Evolutionary conservation across 2,888 invertebrate genomes (phyloP).

Genomic region (Mythimna impura): DNA sequence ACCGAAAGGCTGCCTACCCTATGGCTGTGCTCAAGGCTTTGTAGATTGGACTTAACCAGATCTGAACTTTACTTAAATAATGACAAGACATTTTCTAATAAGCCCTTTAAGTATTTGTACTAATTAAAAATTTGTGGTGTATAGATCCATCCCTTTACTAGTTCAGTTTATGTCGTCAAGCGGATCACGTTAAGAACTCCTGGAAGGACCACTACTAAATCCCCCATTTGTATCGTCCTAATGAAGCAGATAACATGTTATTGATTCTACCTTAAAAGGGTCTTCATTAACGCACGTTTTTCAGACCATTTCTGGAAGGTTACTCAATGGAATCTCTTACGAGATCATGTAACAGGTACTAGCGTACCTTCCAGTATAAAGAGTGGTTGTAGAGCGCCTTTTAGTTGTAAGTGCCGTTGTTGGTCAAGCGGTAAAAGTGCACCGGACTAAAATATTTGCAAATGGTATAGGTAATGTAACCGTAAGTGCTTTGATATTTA

Average conservation of each 20-base stretch:
- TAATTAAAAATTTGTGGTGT: too few species aligned
- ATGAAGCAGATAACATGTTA: slow-evolving; percentile 15
- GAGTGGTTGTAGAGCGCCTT: not conserved
- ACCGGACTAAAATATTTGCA: not conserved
- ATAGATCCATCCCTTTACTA: too few species aligned
- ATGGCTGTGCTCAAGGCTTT: too few species aligned
- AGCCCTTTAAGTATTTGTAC: too few species aligned
- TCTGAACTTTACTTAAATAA: too few species aligned
- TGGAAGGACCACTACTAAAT: not conserved
- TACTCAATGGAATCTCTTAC: slow-evolving; percentile 37
- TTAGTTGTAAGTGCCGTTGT: not conserved
- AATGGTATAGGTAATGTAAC: not conserved
- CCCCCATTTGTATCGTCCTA: slow-evolving; percentile 1
- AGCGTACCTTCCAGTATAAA: slow-evolving; percentile 3
- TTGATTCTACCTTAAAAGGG: slow-evolving; percentile 29
- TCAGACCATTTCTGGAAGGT: slow-evolving; percentile 15
- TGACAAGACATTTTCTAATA: too few species aligned
- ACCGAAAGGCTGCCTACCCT: too few species aligned
- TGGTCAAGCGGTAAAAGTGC: not conserved
- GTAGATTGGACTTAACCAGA: too few species aligned
- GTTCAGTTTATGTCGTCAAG: too few species aligned
- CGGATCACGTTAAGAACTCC: not conserved
- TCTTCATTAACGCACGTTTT: slow-evolving; percentile 39
- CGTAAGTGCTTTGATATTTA: not conserved
- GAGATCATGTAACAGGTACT: slow-evolving; percentile 26